Base-by-base conservation (phyloP, 2,888 invertebrate species). In the Melinopterus prodromus region DNA sequence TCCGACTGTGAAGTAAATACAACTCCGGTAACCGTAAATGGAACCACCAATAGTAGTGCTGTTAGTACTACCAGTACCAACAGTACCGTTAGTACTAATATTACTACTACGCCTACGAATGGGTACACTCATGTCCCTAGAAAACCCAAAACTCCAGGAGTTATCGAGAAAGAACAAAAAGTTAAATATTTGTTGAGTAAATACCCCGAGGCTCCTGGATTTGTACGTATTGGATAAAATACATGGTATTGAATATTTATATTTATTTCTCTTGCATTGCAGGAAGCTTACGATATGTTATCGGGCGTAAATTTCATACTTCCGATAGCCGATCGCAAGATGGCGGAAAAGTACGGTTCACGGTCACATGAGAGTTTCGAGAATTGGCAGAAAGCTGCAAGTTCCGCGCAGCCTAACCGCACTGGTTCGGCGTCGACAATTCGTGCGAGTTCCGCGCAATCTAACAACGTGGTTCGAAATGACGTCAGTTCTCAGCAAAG, bases 171-270 rank as follows among this genome's bases (percentile, higher is more conserved):
- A 82, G 92, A 93, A 84, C 90, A 91, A 78, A 90, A 92, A 81
- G 91, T 93, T 86, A 90, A 91, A 86, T 93, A 93, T 87, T 91
- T 94, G 89, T 88, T 91, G 82, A 91, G 92, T 86, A 92, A 92
- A 89, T 93, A 93, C 85, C 93, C 94, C 6, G 90, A 91, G 79
- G 89, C 92, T 83, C 91, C 92, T 82, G 90, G 91, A 38, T 89
- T 92, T 88, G 94, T 93, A 88, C 88, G 89, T 87, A 16, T 15
- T 26, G 16, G 70, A 6, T 14, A 76, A 70, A 15, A 7, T 6
- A 53, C 15, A 35, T 36, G 4, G 7, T n/a, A 69, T 80, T 37
- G 5, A 12, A 70, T 70, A 70, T 6, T 15, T n/a, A 70, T 69
- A n/a, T 16, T 15, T n/a, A n/a, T 69, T 69, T 74, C 76, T n/a